Percentiles rank a stretch among this genome's conserved stretches.
phyloP scores from a whole-genome alignment of 2,113 vertebrate genomes.

The Phoenicopterus ruber region DNA sequence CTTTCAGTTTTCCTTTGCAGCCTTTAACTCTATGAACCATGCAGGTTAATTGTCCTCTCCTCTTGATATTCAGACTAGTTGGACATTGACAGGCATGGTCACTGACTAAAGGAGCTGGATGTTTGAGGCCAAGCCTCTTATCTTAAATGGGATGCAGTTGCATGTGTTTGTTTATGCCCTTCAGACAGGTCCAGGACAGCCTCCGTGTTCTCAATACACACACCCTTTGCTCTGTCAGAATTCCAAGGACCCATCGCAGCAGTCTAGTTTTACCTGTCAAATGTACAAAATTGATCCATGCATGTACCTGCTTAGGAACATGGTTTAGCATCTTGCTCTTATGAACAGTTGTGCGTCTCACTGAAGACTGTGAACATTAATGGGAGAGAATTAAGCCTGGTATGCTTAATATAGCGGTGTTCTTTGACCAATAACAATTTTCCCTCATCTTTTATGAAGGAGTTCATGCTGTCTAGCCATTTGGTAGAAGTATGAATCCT shows the following conservation, averaged over 20 bases:
- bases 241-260: neutral
- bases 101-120: neutral
- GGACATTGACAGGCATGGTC: neutral
- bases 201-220: neutral
- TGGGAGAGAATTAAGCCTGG: neutral
- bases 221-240: neutral
- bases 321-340: neutral
- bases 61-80: neutral
- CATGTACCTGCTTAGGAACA: neutral
- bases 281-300: neutral
- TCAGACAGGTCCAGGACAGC: neutral
- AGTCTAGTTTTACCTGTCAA: neutral
- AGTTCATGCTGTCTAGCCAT: neutral
- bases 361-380: neutral
- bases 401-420: neutral
- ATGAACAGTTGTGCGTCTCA: neutral
- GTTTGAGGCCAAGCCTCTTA: neutral
- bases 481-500: neutral
- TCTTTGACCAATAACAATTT: neutral
- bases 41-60: neutral
- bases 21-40: neutral
- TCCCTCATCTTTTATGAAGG: neutral
- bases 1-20: neutral
- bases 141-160: neutral
- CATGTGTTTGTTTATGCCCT: neutral